Evolutionary conservation across 2,888 invertebrate genomes (phyloP), one percentile per base, ranked within the genome.

Genomic region (Hoplodrina blanda): DNA sequence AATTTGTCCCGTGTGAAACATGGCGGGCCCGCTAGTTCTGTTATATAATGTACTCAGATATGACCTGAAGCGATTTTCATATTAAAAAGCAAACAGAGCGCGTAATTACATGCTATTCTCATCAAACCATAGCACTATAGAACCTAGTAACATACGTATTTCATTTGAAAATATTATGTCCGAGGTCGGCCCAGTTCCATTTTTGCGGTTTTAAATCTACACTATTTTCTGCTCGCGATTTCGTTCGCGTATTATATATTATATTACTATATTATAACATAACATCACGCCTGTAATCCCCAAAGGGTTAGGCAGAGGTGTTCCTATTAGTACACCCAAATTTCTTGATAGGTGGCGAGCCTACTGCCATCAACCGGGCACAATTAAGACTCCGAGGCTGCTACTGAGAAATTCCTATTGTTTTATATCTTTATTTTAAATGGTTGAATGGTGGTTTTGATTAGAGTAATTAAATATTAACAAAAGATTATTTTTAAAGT

Each of bases 61-160:
- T 55, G 61, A 57, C 50, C 17, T 49, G 25, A 25, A 52, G 1
- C 19, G 3, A 68, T 62, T 73, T 70, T 61, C 19, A 55, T 55
- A 66, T 57, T 20, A 71, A 71, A 66, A 74, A 63, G 5, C 53
- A 76, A 71, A 57, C 63, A 78, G 78, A 78, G 76, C 80, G 80
- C 66, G 76, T 71, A 79, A 78, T 78, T 61, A 52, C 33, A 33
- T 30, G 41, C 13, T 46, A 54, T 65, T 69, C 57, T 57, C 54
- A 49, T 63, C 41, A 54, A 49, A 20, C 55, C 2, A 10, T 25
- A 55, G 13, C 37, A 74, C 57, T 57, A 61, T 44, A 15, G 52
- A n/a, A 46, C 44, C 10, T 62, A 33, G 37, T 44, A 62, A 33
- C 25, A 25, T 25, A 25, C 49, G 25, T 41, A 59, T 56, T 67